Base-by-base conservation (phyloP, 2,888 invertebrate species). In the Microchrysa polita region DNA sequence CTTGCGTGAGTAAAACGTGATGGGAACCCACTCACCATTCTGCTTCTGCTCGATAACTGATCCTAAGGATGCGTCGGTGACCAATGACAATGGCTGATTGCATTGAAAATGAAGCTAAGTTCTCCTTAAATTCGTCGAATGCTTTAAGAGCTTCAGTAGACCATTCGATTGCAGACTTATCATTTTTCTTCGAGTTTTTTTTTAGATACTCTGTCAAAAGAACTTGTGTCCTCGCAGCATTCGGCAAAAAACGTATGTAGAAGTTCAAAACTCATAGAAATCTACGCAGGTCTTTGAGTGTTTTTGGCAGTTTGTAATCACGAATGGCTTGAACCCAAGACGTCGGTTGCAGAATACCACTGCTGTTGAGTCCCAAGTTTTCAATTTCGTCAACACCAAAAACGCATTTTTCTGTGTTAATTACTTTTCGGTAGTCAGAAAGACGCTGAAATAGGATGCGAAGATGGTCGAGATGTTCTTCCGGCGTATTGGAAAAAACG, bases 271-370 rank as follows among this genome's bases (percentile, higher is more conserved):
- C 18, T 55, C 55, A 16, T 20, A 55, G 20, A 1, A 55, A 55
- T 16, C 55, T 16, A 18, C 55, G 2, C 7, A 55, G 10, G 10
- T 55, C n/a, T 10, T 52, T 52, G 5, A 52, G 9, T 2, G 55
- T 18, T 2, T n/a, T 22, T 16, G 18, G 55, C 10, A 16, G 1
- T 16, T 18, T 2, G 18, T 20, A 55, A n/a, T 55, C 22, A 9
- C 60, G 27, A 18, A 60, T 23, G 5, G 60, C 27, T 2, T 60
- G 60, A 16, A 60, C 60, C 2, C 60, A 27, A 14, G 60, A 60
- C 7, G 10, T 14, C 4, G 18, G 42, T 1, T 1, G 42, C 5
- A 2, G 22, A 44, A 18, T 16, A 5, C 42, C 44, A 27, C 27
- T 5, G 14, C 27, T 5, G 20, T 27, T 23, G 18, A 55, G 16